These are phyloP conservation scores for Palythoa caribaeorum DNA, from an alignment of 92 coral and sea anemone species.

Conservation along the genomic window DNA sequence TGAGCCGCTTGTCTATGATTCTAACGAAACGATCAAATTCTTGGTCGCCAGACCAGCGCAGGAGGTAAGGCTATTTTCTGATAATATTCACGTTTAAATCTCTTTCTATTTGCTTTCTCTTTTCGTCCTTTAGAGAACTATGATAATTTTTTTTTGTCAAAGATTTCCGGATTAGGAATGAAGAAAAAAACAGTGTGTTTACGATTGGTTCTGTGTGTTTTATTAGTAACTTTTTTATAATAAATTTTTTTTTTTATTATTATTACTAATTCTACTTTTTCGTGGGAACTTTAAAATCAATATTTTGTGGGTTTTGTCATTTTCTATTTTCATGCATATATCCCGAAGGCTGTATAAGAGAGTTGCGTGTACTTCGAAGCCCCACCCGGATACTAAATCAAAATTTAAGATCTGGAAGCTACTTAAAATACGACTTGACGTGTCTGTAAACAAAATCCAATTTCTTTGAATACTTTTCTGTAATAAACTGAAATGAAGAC, in stretches of 20 bases:
- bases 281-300: neutral
- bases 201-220: constrained; percentile 21
- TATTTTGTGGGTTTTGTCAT: neutral
- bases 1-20: constrained; percentile 87
- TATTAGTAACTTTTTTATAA: neutral
- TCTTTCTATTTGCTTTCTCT: neutral
- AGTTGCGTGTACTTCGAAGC: constrained; percentile 10
- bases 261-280: neutral
- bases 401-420: constrained; percentile 8
- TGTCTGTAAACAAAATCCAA: constrained; percentile 22
- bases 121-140: neutral
- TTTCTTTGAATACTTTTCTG: neutral
- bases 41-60: constrained; percentile 97
- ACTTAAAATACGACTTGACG: neutral
- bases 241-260: constrained; percentile 31
- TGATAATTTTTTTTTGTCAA: constrained; percentile 9
- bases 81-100: constrained; percentile 4
- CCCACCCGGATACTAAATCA: constrained; percentile 15
- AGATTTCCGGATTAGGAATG: neutral
- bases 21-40: constrained; percentile 88
- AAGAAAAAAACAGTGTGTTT: neutral
- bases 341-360: neutral
- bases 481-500: neutral
- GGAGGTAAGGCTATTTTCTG: constrained; percentile 72
- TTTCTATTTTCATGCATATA: neutral